Conservation (phyloP, 2,797 vertebrate genomes). For the Eulemur albifrons region DNA sequence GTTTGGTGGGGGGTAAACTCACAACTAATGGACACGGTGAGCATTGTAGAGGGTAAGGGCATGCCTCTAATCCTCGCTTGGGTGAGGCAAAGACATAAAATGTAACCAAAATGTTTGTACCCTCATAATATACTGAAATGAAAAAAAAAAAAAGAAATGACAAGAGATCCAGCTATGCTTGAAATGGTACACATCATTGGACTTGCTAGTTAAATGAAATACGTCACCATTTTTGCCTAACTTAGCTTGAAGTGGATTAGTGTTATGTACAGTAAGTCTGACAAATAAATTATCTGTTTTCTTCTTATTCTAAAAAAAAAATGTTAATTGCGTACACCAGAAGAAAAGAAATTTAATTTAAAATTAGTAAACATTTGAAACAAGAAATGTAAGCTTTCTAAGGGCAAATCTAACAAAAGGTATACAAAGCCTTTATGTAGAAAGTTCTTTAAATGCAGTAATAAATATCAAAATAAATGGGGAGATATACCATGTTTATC, state of each 20-base stretch:
- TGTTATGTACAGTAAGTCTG: background rate
- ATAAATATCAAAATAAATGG: background rate
- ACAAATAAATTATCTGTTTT: background rate
- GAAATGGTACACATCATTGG: background rate
- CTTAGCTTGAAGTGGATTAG: background rate
- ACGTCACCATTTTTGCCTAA: background rate
- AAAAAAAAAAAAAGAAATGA: background rate
- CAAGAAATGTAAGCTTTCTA: background rate
- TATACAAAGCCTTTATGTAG: background rate
- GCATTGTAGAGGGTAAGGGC: too few species aligned
- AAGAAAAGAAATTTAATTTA: background rate
- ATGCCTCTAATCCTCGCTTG: too few species aligned
- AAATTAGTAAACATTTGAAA: slow-evolving; percentile 1
- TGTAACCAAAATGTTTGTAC: too few species aligned
- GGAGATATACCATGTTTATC: background rate
- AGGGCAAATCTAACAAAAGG: background rate
- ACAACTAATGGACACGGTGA: too few species aligned
- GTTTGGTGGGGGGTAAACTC: too few species aligned
- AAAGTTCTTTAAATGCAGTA: background rate
- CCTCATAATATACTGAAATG: too few species aligned
- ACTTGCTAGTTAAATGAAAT: background rate
- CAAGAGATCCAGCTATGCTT: background rate
- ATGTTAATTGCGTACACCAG: background rate
- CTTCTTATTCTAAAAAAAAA: background rate
- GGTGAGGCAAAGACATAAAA: too few species aligned